Evolutionary conservation across 2,888 invertebrate genomes (phyloP).

Genomic region (Oligia latruncula): DNA sequence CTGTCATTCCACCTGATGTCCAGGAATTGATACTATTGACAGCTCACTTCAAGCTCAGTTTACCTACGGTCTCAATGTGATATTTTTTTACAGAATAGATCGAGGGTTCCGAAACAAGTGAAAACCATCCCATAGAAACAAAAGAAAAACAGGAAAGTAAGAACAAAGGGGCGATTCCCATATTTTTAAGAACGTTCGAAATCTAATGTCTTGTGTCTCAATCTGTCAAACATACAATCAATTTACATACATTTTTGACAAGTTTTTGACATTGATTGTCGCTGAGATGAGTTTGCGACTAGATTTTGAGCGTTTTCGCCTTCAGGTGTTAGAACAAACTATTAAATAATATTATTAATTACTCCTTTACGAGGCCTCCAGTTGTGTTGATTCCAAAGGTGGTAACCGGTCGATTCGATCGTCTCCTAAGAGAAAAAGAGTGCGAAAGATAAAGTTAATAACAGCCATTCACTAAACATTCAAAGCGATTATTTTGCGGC

Average conservation of each 20-base stretch:
- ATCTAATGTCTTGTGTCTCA: too few species aligned
- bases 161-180: too few species aligned
- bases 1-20: neutral
- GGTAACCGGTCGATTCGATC: slow-evolving; percentile 36
- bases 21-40: neutral
- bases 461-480: slow-evolving; percentile 10
- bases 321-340: slow-evolving; percentile 17
- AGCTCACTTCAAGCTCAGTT: neutral
- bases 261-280: too few species aligned
- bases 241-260: too few species aligned
- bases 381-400: slow-evolving; percentile 58
- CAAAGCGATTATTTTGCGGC: slow-evolving; percentile 44
- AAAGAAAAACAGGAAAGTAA: neutral
- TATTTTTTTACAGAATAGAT: neutral
- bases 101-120: neutral
- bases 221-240: too few species aligned
- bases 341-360: slow-evolving; percentile 40
- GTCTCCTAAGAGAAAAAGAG: slow-evolving; percentile 57
- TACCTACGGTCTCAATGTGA: neutral
- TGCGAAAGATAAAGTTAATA: slow-evolving; percentile 40
- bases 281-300: too few species aligned
- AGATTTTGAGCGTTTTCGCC: too few species aligned
- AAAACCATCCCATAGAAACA: neutral
- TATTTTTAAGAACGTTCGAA: too few species aligned
- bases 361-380: slow-evolving; percentile 62